These are phyloP conservation scores for Tragelaphus strepsiceros DNA, from an alignment of 2,113 vertebrate genomes.

Conservation along the genomic window DNA sequence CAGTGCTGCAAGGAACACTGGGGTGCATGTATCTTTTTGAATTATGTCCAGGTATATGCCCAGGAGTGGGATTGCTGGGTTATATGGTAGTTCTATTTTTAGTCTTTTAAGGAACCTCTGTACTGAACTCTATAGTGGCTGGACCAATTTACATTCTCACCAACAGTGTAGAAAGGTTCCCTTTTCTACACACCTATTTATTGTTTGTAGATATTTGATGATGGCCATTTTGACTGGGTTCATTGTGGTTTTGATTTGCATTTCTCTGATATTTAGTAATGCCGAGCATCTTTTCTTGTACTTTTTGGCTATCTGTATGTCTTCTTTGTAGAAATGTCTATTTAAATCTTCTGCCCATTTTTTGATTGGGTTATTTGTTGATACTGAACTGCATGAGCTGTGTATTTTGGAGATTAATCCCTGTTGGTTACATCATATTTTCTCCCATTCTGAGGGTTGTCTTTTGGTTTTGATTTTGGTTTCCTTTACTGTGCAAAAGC, in stretches of 20 bases:
- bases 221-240: background rate
- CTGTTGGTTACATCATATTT: background rate
- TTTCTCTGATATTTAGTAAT: background rate
- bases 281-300: background rate
- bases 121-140: background rate
- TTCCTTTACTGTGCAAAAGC: background rate
- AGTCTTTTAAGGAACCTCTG: background rate
- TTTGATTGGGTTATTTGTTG: background rate
- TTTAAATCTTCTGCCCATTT: background rate
- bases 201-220: background rate
- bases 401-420: background rate
- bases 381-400: background rate
- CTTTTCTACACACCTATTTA: background rate
- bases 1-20: background rate
- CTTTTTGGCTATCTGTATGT: background rate
- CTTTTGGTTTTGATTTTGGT: background rate
- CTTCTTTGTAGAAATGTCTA: background rate
- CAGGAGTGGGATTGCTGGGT: background rate
- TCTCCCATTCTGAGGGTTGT: background rate
- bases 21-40: background rate
- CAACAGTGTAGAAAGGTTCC: background rate
- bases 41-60: background rate
- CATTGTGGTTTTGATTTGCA: background rate
- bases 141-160: background rate
- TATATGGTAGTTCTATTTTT: background rate